These are phyloP conservation scores for Phrynocephalus guinanensis DNA, from an alignment of 2,797 vertebrate genomes.

Conservation along the genomic window DNA sequence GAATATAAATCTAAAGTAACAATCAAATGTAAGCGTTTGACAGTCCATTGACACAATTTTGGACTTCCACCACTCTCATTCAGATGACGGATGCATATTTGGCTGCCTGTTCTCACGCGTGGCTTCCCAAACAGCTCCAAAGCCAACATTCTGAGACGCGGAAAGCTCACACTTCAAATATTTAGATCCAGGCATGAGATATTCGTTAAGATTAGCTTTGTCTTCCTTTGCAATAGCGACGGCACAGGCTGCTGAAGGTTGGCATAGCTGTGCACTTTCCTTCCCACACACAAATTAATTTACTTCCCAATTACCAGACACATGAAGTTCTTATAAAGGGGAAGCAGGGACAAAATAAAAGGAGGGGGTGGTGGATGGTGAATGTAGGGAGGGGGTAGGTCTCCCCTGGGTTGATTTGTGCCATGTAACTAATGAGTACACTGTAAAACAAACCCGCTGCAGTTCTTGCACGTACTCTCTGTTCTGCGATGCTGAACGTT, in stretches of 20 bases:
- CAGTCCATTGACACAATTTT: constrained; percentile 12
- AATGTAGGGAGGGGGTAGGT: not conserved
- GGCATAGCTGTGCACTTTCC: not conserved
- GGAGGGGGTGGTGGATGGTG: not conserved
- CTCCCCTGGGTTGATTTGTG: not conserved
- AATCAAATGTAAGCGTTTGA: constrained; percentile 9
- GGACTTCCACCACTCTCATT: not conserved
- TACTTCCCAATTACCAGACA: constrained; percentile 4
- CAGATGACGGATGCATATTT: not conserved
- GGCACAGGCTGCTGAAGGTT: constrained; percentile 1
- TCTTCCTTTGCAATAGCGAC: not conserved
- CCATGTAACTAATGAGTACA: not conserved
- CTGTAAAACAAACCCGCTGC: constrained; percentile 20
- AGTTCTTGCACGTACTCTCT: not conserved
- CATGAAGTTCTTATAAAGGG: not conserved
- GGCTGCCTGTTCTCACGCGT: not conserved
- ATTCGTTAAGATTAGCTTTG: not conserved
- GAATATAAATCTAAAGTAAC: not conserved
- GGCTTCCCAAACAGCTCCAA: not conserved
- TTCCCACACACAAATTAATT: constrained; percentile 3
- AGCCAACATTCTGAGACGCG: not conserved
- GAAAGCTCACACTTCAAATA: constrained; percentile 6
- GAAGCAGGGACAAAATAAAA: not conserved
- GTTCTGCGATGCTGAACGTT: not conserved
- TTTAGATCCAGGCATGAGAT: constrained; percentile 16